Conservation (phyloP, 2,113 vertebrate genomes). For the Myiopsitta monachus region DNA sequence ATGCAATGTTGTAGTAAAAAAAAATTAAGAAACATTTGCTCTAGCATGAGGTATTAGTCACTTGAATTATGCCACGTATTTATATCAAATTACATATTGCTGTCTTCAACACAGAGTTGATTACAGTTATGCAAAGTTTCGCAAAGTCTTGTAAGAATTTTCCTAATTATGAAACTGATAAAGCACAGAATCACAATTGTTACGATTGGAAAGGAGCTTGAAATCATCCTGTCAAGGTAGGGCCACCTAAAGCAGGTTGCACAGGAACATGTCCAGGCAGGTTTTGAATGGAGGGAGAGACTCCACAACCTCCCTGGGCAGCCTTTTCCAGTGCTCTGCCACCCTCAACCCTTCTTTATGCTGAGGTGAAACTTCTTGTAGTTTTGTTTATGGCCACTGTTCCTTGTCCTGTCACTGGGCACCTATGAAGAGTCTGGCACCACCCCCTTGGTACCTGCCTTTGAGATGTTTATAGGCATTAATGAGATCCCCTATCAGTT, state of each 20-base stretch:
- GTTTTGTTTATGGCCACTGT: neutral
- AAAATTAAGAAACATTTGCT: neutral
- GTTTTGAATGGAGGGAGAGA: neutral
- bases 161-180: neutral
- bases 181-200: neutral
- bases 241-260: neutral
- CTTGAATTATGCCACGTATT: neutral
- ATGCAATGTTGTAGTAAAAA: neutral
- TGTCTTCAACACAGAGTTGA: neutral
- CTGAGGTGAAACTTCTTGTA: neutral
- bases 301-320: neutral
- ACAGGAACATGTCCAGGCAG: neutral
- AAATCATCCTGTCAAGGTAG: neutral
- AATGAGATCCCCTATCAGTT: neutral
- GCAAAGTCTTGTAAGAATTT: neutral
- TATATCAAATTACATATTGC: neutral
- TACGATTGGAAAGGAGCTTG: neutral
- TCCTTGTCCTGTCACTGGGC: neutral
- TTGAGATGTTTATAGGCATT: neutral
- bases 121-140: neutral
- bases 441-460: neutral
- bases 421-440: neutral
- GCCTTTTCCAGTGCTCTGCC: neutral
- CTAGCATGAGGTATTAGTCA: neutral
- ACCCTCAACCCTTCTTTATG: neutral